A percentile compares a stretch with the other conserved stretches of the same genome.
These are phyloP conservation scores for Drosophila micromelanica DNA, from an alignment of 1,140 invertebrate species.

Conservation along the genomic window DNA sequence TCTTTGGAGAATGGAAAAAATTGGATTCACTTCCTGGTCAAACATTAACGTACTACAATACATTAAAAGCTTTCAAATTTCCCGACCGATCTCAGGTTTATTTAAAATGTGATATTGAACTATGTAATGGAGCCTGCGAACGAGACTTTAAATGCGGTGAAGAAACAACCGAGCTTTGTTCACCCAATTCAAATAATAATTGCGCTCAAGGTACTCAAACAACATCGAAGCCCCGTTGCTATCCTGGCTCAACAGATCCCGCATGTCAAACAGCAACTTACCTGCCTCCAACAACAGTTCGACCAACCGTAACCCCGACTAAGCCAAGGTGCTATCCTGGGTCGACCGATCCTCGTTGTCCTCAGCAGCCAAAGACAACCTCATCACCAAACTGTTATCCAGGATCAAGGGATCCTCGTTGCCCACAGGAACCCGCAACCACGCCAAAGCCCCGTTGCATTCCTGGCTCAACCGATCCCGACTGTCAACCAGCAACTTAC, in stretches of 20 bases:
- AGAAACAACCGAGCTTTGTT: slow-evolving; percentile 32
- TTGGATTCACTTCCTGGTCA: slow-evolving; percentile 86
- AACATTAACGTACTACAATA: slow-evolving; percentile 88
- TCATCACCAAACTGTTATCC: slow-evolving; percentile 51
- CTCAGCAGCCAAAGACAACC: slow-evolving; percentile 69
- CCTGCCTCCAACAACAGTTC: not conserved
- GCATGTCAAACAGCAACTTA: slow-evolving; percentile 28
- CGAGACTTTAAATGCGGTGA: slow-evolving; percentile 53
- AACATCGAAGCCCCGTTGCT: slow-evolving; percentile 62
- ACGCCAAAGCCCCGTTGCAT: slow-evolving; percentile 9
- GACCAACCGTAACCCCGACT: slow-evolving; percentile 46
- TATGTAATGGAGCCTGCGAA: slow-evolving; percentile 83
- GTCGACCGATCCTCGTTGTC: slow-evolving; percentile 84
- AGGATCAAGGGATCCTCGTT: slow-evolving; percentile 33
- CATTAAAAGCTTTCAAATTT: slow-evolving; percentile 90
- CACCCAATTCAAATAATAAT: not conserved
- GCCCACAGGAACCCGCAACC: slow-evolving; percentile 12
- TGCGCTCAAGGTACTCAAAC: slow-evolving; percentile 40
- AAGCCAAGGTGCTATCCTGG: slow-evolving; percentile 44
- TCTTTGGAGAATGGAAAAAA: slow-evolving; percentile 88
- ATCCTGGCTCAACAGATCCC: slow-evolving; percentile 82
- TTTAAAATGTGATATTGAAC: slow-evolving; percentile 90
- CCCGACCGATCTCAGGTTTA: slow-evolving; percentile 90
- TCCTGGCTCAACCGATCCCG: slow-evolving; percentile 52
- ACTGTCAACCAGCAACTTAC: slow-evolving; percentile 72